Evolutionary conservation across 2,888 invertebrate species (phyloP).

Genomic region (Leptinotarsa rubiginosa): DNA sequence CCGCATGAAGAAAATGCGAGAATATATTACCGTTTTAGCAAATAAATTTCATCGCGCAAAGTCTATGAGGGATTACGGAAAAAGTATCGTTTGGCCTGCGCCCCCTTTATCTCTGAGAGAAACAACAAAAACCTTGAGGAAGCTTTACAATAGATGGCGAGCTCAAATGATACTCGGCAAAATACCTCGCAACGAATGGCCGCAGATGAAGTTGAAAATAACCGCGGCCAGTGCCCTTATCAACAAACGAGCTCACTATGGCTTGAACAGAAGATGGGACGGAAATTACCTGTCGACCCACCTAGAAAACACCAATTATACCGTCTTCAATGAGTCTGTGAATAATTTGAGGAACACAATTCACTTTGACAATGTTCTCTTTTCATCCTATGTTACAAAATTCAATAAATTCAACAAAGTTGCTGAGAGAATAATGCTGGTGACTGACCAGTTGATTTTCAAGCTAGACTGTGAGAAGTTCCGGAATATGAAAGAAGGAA

Average conservation of each 20-base stretch:
- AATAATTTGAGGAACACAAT: constrained; percentile 77
- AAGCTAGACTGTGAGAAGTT: constrained; percentile 90
- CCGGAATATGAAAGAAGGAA: constrained; percentile 85
- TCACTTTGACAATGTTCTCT: constrained; percentile 72
- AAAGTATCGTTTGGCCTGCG: constrained; percentile 83
- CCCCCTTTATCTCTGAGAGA: constrained; percentile 78
- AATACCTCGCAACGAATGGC: constrained; percentile 87
- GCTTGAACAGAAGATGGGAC: constrained; percentile 82
- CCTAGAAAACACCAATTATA: constrained; percentile 76
- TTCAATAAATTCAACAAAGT: constrained; percentile 74
- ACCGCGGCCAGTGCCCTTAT: constrained; percentile 79
- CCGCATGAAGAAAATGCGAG: constrained; percentile 79
- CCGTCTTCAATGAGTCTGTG: constrained; percentile 75
- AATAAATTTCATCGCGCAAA: constrained; percentile 75
- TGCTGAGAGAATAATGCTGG: constrained; percentile 87
- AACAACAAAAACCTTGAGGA: constrained; percentile 72
- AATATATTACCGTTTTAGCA: constrained; percentile 76
- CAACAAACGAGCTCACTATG: constrained; percentile 78
- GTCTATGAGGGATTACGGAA: constrained; percentile 80
- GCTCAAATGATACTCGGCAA: constrained; percentile 82
- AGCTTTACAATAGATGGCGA: constrained; percentile 84
- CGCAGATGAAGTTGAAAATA: constrained; percentile 85
- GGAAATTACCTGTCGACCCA: constrained; percentile 83
- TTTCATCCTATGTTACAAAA: constrained; percentile 78
- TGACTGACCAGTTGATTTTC: constrained; percentile 87